Conservation (phyloP, 1,140 invertebrate genomes). For the Drepana arcuata region DNA sequence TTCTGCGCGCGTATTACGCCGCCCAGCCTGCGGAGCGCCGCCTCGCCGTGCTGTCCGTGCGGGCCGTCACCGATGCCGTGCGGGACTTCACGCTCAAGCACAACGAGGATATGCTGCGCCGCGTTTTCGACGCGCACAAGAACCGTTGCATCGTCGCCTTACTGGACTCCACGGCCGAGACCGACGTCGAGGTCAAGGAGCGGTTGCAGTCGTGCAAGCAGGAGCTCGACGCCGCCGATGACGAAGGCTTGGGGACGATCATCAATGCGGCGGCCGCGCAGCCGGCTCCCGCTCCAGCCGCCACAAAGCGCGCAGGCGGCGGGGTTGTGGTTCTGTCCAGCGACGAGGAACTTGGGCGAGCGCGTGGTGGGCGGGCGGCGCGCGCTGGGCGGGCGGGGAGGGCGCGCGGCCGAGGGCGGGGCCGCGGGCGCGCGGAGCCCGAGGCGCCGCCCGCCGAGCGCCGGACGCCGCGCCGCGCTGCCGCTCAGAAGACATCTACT, state of each 20-base stretch:
- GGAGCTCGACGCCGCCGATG: constrained; percentile 39
- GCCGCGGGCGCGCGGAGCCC: constrained; percentile 1
- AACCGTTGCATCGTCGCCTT: constrained; percentile 40
- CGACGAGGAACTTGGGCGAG: constrained; percentile 12
- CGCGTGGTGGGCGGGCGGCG: constrained; percentile 7
- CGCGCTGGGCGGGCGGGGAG: constrained; percentile 5
- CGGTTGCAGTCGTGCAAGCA: constrained; percentile 37
- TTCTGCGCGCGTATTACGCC: constrained; percentile 39
- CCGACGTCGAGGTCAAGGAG: constrained; percentile 42
- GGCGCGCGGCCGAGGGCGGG: constrained; percentile 12
- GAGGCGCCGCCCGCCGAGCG: constrained; percentile 26
- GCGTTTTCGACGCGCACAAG: constrained; percentile 42
- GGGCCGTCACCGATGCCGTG: constrained; percentile 47
- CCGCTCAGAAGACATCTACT: constrained; percentile 27
- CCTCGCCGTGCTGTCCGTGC: constrained; percentile 37
- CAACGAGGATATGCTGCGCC: constrained; percentile 46
- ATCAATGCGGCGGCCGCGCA: constrained; percentile 15
- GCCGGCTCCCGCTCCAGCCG: constrained; percentile 11
- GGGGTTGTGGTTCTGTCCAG: constrained; percentile 21
- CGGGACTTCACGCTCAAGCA: constrained; percentile 50
- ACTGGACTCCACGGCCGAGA: constrained; percentile 49
- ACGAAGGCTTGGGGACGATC: constrained; percentile 24
- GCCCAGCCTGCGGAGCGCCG: constrained; percentile 31
- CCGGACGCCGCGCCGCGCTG: constrained; percentile 31
- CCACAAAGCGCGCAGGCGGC: too few species aligned